Conservation (phyloP, 2,113 vertebrate species). For the Gobius niger region DNA sequence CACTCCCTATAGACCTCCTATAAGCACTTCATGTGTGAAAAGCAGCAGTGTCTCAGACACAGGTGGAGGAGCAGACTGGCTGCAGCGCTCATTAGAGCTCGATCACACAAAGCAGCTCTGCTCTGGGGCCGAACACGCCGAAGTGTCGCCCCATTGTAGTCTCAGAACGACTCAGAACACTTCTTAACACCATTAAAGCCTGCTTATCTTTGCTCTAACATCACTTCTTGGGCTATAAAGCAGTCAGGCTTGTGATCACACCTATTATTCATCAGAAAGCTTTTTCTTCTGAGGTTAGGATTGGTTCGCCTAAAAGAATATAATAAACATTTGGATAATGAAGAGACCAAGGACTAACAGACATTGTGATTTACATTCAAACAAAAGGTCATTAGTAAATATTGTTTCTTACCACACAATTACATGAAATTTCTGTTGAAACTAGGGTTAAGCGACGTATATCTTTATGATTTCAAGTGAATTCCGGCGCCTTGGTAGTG, state of each 20-base stretch:
- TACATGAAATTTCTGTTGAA: not conserved
- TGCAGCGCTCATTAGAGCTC: constrained; percentile 60
- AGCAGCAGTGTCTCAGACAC: constrained; percentile 15
- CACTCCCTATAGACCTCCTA: not conserved
- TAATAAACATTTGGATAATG: too few relatives aligned
- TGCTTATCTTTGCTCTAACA: constrained; percentile 16
- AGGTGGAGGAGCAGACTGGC: constrained; percentile 45
- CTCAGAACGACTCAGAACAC: not conserved
- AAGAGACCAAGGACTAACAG: too few relatives aligned
- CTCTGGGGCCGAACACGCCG: constrained; percentile 44
- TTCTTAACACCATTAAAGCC: constrained; percentile 12
- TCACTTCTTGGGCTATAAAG: not conserved
- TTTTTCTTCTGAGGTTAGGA: too few relatives aligned
- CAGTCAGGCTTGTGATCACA: constrained; percentile 41
- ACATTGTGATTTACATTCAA: too few relatives aligned
- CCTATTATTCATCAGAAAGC: not conserved
- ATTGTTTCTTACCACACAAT: not conserved
- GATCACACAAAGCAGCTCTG: constrained; percentile 39
- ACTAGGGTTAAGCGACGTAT: not conserved
- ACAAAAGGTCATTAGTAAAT: not conserved
- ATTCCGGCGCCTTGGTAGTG: not conserved
- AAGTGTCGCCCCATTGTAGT: not conserved
- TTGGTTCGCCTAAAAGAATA: too few relatives aligned
- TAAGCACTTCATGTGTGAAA: constrained; percentile 11
- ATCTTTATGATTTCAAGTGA: not conserved